Percentiles rank a stretch among this genome's conserved stretches.
Evolutionary conservation across 2,797 vertebrate genomes (phyloP).

Genomic region (Bovichtus diacanthus): DNA sequence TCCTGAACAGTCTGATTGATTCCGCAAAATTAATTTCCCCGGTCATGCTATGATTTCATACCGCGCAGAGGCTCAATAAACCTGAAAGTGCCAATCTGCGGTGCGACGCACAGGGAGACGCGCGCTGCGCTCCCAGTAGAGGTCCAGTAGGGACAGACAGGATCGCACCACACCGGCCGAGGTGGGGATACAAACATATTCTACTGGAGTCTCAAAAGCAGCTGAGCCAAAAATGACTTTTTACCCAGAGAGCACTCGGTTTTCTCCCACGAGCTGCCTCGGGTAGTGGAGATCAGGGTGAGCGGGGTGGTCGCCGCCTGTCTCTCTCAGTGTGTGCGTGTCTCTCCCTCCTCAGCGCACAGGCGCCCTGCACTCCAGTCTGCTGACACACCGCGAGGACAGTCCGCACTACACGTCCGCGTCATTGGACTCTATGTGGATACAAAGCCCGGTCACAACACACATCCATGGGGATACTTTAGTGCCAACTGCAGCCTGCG

Average conservation of each 20-base stretch:
- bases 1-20: neutral
- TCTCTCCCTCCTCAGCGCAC: conserved; percentile 61
- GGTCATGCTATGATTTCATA: conserved; percentile 5
- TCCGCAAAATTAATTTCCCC: neutral
- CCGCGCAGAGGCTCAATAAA: conserved; percentile 6
- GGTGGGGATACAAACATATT: conserved; percentile 13
- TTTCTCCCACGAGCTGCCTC: conserved; percentile 16
- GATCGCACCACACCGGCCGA: conserved; percentile 26
- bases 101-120: conserved; percentile 28
- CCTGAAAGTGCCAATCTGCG: conserved; percentile 39
- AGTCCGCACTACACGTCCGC: conserved; percentile 64
- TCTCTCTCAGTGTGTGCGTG: conserved; percentile 12
- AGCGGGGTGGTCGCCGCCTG: conserved; percentile 53
- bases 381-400: conserved; percentile 77
- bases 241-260: conserved; percentile 23
- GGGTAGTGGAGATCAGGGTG: conserved; percentile 45
- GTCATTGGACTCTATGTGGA: conserved; percentile 80
- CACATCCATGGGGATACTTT: conserved; percentile 77
- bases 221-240: conserved; percentile 11
- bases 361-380: conserved; percentile 70
- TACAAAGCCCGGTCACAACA: conserved; percentile 61
- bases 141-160: conserved; percentile 60
- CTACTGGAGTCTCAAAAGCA: neutral
- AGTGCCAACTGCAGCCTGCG: conserved; percentile 58
- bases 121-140: conserved; percentile 35